Percentiles rank a stretch among this genome's conserved stretches.
Evolutionary conservation across 2,113 vertebrate species (phyloP).

Genomic region (Rhinolophus sinicus): DNA sequence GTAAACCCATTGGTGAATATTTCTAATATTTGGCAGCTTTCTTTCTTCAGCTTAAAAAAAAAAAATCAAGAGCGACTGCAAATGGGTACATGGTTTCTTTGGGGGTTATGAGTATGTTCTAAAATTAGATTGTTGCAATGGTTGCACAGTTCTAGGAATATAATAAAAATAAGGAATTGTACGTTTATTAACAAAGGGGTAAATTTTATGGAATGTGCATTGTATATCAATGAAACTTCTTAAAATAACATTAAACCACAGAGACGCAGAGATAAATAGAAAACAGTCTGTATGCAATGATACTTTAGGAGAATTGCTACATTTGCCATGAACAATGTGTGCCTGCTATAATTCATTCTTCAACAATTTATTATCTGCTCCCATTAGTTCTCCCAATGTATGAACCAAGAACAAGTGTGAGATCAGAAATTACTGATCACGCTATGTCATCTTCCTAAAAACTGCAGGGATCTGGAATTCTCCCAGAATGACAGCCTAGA

Average conservation of each 20-base stretch:
- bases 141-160: background rate
- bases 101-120: background rate
- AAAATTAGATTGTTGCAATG: background rate
- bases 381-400: background rate
- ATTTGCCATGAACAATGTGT: background rate
- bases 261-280: background rate
- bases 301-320: background rate
- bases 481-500: background rate
- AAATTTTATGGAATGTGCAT: background rate
- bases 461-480: background rate
- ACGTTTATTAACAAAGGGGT: background rate
- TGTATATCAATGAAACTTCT: background rate
- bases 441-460: background rate
- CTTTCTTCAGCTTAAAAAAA: conserved; percentile 8
- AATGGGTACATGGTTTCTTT: background rate
- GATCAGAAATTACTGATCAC: background rate
- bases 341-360: background rate
- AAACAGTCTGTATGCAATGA: background rate
- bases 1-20: background rate
- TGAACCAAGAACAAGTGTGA: background rate
- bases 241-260: background rate
- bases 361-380: background rate
- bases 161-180: background rate
- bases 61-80: conserved; percentile 1
- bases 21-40: conserved; percentile 13